A percentile compares a stretch with the other conserved stretches of the same genome.
phyloP scores from a whole-genome alignment of 1,140 invertebrate genomes.

The Ptiloglossa arizonensis region DNA sequence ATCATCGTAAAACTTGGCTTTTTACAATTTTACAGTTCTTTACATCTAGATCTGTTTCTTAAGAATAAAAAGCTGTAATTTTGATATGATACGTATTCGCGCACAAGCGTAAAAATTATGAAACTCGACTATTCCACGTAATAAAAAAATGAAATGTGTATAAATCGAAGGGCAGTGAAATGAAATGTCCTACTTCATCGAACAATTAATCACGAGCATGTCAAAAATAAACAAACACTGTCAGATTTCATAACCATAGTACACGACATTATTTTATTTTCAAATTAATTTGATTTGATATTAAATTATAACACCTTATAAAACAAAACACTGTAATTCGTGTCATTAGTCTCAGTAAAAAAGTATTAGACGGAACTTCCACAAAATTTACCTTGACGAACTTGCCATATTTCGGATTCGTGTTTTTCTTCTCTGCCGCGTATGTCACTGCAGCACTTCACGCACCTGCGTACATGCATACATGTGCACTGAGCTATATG shows the following conservation, averaged over 20 bases:
- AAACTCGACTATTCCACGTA: not conserved
- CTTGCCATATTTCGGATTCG: slow-evolving; percentile 69
- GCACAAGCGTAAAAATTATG: not conserved
- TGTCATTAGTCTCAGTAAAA: not conserved
- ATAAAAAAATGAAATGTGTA: not conserved
- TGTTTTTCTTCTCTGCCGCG: slow-evolving; percentile 32
- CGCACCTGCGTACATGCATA: not conserved
- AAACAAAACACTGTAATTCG: not conserved
- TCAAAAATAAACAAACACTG: slow-evolving; percentile 30
- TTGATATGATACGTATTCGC: not conserved
- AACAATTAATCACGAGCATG: not conserved
- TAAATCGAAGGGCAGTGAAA: not conserved
- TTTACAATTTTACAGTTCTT: not conserved
- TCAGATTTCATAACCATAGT: slow-evolving; percentile 34
- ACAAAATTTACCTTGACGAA: slow-evolving; percentile 70
- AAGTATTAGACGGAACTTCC: not conserved
- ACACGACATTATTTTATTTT: not conserved
- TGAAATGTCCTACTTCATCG: not conserved
- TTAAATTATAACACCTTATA: not conserved
- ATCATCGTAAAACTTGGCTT: not conserved
- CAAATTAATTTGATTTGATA: not conserved
- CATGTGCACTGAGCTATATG: not conserved
- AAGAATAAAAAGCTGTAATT: not conserved
- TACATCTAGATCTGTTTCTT: not conserved
- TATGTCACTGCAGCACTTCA: slow-evolving; percentile 35